These are phyloP conservation scores for Drosophila pseudoananassae DNA, from an alignment of 1,140 invertebrate species.

Conservation along the genomic window DNA sequence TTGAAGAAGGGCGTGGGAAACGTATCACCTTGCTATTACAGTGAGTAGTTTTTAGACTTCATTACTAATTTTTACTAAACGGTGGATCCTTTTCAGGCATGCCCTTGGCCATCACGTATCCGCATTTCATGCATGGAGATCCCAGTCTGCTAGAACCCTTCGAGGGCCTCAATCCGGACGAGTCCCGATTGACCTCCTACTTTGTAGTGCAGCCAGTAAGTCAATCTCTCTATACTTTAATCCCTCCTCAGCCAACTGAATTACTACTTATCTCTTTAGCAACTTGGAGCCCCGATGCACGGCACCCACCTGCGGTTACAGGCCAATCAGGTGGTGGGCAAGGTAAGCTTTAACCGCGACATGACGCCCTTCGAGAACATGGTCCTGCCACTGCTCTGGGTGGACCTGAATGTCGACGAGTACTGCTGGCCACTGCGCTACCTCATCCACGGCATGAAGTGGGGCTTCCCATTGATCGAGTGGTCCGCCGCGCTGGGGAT, in stretches of 20 bases:
- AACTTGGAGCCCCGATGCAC: constrained; percentile 86
- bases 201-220: constrained; percentile 86
- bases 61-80: neutral
- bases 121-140: constrained; percentile 91
- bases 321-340: constrained; percentile 87
- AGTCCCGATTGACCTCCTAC: constrained; percentile 84
- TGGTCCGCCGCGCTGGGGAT: constrained; percentile 77
- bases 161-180: constrained; percentile 88
- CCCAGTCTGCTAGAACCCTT: constrained; percentile 87
- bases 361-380: constrained; percentile 86
- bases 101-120: constrained; percentile 89
- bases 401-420: constrained; percentile 85
- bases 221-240: neutral
- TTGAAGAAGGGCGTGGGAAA: constrained; percentile 87
- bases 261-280: constrained; percentile 70
- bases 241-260: neutral
- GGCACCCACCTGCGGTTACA: constrained; percentile 87
- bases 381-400: constrained; percentile 88
- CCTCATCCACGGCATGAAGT: constrained; percentile 72
- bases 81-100: constrained; percentile 85
- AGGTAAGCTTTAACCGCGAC: constrained; percentile 85
- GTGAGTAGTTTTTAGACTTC: constrained; percentile 84
- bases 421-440: constrained; percentile 66
- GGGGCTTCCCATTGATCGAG: constrained; percentile 78
- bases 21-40: constrained; percentile 90